Conservation (phyloP, 2,113 vertebrate species). For the Sebastes schlegelii region DNA sequence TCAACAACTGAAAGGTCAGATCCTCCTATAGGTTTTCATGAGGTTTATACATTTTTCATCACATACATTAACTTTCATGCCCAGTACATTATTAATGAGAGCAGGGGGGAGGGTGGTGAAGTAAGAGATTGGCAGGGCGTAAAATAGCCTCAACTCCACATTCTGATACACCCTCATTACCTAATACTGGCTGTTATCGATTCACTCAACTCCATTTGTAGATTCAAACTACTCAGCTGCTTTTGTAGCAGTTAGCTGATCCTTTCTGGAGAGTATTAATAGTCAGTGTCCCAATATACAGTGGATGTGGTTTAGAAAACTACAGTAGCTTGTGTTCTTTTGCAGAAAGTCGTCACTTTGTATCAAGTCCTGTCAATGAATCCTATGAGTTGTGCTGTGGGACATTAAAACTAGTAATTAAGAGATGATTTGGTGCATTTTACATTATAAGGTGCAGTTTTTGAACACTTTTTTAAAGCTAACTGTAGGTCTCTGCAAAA, state of each 20-base stretch:
- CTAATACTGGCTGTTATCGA: constrained; percentile 44
- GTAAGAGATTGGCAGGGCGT: constrained; percentile 52
- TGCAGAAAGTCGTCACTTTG: not conserved
- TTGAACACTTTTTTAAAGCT: not conserved
- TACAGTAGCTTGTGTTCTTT: not conserved
- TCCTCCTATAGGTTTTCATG: constrained; percentile 54
- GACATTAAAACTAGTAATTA: not conserved
- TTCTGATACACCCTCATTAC: constrained; percentile 43
- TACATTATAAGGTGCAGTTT: not conserved
- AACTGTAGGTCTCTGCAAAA: not conserved
- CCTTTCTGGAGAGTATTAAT: constrained; percentile 40
- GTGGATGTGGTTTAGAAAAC: not conserved
- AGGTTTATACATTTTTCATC: constrained; percentile 74
- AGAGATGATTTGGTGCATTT: not conserved
- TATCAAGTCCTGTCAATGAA: not conserved
- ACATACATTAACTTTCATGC: constrained; percentile 73
- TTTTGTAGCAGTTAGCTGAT: constrained; percentile 3
- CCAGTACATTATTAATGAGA: constrained; percentile 70
- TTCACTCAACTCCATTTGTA: constrained; percentile 60
- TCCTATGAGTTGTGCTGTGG: not conserved
- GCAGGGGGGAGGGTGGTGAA: constrained; percentile 30
- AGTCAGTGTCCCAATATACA: constrained; percentile 6
- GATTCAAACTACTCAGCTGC: constrained; percentile 45
- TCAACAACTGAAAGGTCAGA: constrained; percentile 61
- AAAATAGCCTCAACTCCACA: constrained; percentile 58